Base-by-base conservation (phyloP, 2,113 vertebrate species). In the Anser cygnoides region DNA sequence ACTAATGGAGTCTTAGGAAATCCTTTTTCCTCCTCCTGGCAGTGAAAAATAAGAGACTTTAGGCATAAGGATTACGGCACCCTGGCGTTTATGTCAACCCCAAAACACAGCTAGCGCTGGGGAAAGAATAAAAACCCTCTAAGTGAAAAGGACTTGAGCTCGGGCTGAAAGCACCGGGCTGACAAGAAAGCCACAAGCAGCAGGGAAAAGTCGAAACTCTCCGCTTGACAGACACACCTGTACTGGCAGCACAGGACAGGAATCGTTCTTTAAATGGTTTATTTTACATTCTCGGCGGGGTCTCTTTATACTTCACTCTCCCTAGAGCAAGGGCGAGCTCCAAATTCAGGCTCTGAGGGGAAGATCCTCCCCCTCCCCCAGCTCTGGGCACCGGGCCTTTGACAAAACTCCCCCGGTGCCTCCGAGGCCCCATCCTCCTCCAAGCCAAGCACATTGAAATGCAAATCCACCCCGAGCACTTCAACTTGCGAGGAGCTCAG, bases 131-230 rank as follows among this genome's bases (percentile, higher is more conserved):
- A 66, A 84, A 77, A 23, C 14, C 25, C 19, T 6, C 19, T 3
- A 33, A 18, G 29, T 63, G 39, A 84, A 86, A 85, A 63, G 7
- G 3, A 76, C 33, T 54, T 72, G 49, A 85, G 79, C 46, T 66
- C 50, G 1, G 3, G n/a, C 20, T 80, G 70, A 86, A 84, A 89
- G 71, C 44, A 78, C 82, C 31, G 1, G 3, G 62, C 62, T 87
- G 79, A 54, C 41, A 92, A 82, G 62, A 78, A 87, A 92, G 77
- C 54, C 54, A 55, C 82, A 90, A 62, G 72, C 63, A 92, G 76
- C 39, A 54, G 50, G 75, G 73, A 92, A 37, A 87, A 89, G 35
- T 33, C 41, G 81, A 77, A 92, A 62, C 18, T 28, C 59, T 70
- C 87, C 66, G 61, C 72, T 72, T 87, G 65, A 92, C 43, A 55